These are phyloP conservation scores for Eubasilissa splendida DNA, from an alignment of 2,888 invertebrate species.

Conservation along the genomic window DNA sequence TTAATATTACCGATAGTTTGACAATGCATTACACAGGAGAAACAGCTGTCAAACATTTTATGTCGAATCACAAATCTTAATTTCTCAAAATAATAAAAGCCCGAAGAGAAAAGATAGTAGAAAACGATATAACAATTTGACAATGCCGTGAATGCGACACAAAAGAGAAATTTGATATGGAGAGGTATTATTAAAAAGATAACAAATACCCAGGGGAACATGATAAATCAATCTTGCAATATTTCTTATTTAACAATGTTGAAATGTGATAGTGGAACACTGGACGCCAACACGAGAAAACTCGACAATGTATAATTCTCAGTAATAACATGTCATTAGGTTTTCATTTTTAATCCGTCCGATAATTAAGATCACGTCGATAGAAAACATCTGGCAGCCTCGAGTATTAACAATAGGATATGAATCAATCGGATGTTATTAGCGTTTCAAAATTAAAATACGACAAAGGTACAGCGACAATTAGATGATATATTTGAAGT, in stretches of 20 bases:
- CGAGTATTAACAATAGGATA: conserved; percentile 7
- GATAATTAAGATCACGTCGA: conserved; percentile 17
- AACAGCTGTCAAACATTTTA: neutral
- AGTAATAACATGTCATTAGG: no score
- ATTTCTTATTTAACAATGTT: no score
- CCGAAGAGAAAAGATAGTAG: neutral
- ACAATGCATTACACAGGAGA: no score
- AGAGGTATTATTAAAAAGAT: conserved; percentile 12
- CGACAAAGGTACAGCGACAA: neutral
- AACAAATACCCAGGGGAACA: no score
- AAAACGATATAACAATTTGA: no score
- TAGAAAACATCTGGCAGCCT: conserved; percentile 15
- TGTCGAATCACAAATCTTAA: no score
- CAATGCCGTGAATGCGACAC: neutral
- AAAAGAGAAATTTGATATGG: conserved; percentile 6
- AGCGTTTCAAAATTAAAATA: conserved; percentile 4
- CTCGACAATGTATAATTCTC: no score
- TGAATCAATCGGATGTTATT: conserved; percentile 4
- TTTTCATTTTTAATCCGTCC: no score
- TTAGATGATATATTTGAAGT: neutral
- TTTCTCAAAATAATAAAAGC: neutral
- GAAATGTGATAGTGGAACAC: no score
- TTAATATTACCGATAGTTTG: no score
- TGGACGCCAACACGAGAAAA: no score
- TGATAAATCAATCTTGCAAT: no score